Conservation (phyloP, 2,888 invertebrate species). For the Trachelus tabidus region DNA sequence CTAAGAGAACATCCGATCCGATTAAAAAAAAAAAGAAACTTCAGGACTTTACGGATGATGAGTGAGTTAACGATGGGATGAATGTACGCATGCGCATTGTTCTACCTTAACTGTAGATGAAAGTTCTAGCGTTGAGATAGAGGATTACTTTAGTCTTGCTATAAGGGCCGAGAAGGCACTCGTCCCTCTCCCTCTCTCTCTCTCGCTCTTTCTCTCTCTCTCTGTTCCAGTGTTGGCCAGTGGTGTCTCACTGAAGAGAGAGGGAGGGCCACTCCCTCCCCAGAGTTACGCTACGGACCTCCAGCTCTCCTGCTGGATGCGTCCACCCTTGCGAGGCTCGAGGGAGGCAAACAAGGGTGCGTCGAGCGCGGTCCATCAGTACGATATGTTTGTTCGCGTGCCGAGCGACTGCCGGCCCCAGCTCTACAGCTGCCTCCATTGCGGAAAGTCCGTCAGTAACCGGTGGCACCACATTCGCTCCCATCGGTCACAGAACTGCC, state of each 20-base stretch:
- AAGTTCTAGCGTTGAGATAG: background rate
- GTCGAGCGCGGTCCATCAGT: slow-evolving; percentile 38
- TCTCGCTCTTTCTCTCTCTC: slow-evolving; percentile 49
- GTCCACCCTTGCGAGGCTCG: slow-evolving; percentile 46
- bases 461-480: slow-evolving; percentile 77
- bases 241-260: slow-evolving; percentile 61
- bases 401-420: slow-evolving; percentile 46
- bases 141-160: background rate
- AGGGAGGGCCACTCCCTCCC: slow-evolving; percentile 44
- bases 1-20: background rate
- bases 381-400: slow-evolving; percentile 52
- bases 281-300: slow-evolving; percentile 49
- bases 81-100: background rate
- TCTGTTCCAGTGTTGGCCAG: slow-evolving; percentile 60
- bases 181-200: slow-evolving; percentile 41
- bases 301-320: slow-evolving; percentile 55
- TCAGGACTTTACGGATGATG: background rate
- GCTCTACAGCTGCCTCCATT: slow-evolving; percentile 72
- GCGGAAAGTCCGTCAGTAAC: slow-evolving; percentile 76
- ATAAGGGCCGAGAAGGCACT: background rate
- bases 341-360: slow-evolving; percentile 35
- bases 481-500: slow-evolving; percentile 73
- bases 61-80: background rate
- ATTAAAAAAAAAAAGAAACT: background rate
- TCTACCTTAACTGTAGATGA: background rate